Conservation (phyloP, 2,797 vertebrate genomes). For the Carapus acus region DNA sequence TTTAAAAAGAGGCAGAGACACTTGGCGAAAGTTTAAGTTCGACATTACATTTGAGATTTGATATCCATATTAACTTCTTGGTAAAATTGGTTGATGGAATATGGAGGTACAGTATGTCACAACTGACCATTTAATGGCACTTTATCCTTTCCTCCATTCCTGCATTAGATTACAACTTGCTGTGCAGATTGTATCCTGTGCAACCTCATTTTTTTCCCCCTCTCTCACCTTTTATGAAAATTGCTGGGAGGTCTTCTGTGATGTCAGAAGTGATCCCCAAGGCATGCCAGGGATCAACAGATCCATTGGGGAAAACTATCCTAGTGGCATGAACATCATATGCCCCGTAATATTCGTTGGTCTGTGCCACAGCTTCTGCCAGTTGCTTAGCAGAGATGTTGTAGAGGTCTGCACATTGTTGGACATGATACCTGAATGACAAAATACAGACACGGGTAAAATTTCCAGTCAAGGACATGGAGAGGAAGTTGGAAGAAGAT, state of each 20-base stretch:
- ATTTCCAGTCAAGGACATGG: neutral
- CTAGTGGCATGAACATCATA: constrained; percentile 52
- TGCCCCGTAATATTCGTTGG: constrained; percentile 63
- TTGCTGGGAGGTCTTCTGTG: constrained; percentile 57
- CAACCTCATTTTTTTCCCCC: neutral
- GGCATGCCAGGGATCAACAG: constrained; percentile 71
- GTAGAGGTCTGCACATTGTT: constrained; percentile 66
- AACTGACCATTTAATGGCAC: no score
- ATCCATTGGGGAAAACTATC: constrained; percentile 71
- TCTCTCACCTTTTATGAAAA: constrained; percentile 67
- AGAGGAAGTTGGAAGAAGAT: neutral
- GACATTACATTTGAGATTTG: no score
- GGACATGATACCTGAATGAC: constrained; percentile 55
- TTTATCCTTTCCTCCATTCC: no score
- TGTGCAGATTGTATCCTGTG: neutral
- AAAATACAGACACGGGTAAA: neutral
- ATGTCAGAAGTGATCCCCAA: constrained; percentile 65
- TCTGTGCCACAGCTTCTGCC: constrained; percentile 52
- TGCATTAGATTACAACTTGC: neutral
- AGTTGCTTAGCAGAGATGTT: constrained; percentile 59
- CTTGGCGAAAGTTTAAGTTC: constrained; percentile 13
- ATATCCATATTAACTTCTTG: constrained; percentile 33
- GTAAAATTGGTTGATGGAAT: no score
- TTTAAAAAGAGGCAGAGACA: neutral
- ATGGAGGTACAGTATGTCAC: no score